Evolutionary conservation across 2,797 vertebrate species (phyloP), one percentile per base, ranked within the genome.

Genomic region (Spinus pinus): DNA sequence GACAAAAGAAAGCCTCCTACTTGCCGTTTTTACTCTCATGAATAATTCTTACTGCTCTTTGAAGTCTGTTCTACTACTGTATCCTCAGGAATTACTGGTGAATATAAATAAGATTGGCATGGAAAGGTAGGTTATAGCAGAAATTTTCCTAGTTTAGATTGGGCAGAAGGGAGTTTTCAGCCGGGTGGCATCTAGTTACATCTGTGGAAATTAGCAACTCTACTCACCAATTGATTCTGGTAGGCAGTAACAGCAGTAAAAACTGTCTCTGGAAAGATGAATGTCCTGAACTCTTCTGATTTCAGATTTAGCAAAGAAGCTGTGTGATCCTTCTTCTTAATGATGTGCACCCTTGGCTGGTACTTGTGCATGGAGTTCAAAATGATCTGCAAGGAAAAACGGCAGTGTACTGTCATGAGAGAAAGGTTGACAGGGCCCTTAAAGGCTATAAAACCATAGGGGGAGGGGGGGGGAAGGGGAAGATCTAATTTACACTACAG

Each of bases 351-450:
- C n/a, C 99, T 97, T 0, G 99, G 99, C 97, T 99, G 99, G 97
- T 99, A 99, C 96, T 99, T 99, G 97, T 99, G 99, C 99, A 99
- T 99, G 47, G 99, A 99, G 97, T 99, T 99, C 84, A 99, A 97
- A 96, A 99, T 99, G 61, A 99, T 99, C 99, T 99, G 96, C 60
- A 93, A 87, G 37, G 80, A 90, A 86, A 54, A 95, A 39, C 30
- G 64, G 61, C 31, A 88, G 46, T 42, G 46, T 6, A 21, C 7
- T n/a, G 69, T 62, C 62, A 58, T 46, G 31, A 94, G 41, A 83
- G 22, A 44, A 60, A 83, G 37, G 50, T 2, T 79, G 79, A 42
- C 54, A 46, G 33, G 28, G 56, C n/a, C 47, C 35, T 74, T 2
- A 1, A 70, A 74, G 25, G n/a, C 61, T 50, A 3, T 33, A 61